Base-by-base conservation (phyloP, 2,113 vertebrate species). In the Sebastes schlegelii region DNA sequence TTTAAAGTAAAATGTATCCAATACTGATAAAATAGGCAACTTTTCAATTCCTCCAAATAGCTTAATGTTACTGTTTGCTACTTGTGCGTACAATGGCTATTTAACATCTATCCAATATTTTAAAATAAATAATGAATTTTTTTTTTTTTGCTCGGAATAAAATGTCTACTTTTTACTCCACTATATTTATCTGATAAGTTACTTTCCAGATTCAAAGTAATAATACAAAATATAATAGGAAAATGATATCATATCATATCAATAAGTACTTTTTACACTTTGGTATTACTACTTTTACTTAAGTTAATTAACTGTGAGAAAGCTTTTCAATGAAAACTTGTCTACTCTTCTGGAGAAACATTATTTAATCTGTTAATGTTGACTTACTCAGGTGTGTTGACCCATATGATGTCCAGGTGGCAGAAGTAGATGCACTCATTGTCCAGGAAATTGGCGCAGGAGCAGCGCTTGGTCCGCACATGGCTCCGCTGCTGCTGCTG, bases 341-440 rank as follows among this genome's bases (percentile, higher is more conserved):
- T 55, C 8, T 42, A 14, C 1, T 2, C 58, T 63, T 1, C 42
- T 40, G 49, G 21, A 71, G 10, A 46, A 11, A 34, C 34, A 0
- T 6, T 7, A 10, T 21, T 77, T 2, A 67, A 34, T 40, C 16
- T 68, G 72, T 9, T n/a, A 13, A 8, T 8, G 6, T 26, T 23
- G 45, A 95, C 96, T 96, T 88, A 99, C 98, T 98, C 98, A 13
- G 98, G 98, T 52, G 98, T 99, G 96, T 99, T 99, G 95, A 99
- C 96, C 98, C 98, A 99, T 74, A 99, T 99, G 92, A 99, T 99
- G 93, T 99, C 98, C 83, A 99, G 95, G 93, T 99, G 98, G 92
- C 98, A 99, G 94, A 99, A 99, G 94, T 99, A 99, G 73, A 99
- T 97, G 74, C 98, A 99, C 88, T 99, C 98, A 83, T 98, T 98